phyloP scores from a whole-genome alignment of 2,113 vertebrate genomes.

The Osmerus eperlanus region DNA sequence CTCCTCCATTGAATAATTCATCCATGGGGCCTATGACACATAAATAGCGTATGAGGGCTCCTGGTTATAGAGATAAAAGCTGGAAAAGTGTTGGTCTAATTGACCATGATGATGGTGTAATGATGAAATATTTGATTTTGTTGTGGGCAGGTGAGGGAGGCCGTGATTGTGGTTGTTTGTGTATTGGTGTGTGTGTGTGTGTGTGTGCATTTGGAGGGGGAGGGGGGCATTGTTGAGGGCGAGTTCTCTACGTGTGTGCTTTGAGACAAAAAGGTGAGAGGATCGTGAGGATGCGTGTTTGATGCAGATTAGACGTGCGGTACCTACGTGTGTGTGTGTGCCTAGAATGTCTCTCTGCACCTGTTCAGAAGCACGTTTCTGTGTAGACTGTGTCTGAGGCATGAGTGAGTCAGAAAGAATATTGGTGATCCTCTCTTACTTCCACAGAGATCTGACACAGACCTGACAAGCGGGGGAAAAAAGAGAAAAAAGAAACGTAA shows the following conservation, averaged over 20 bases:
- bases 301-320: too few species aligned
- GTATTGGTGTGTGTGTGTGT: slow-evolving; percentile 17
- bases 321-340: background rate
- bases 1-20: slow-evolving; percentile 74
- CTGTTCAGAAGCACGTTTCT: slow-evolving; percentile 6
- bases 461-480: slow-evolving; percentile 30
- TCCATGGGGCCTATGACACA: slow-evolving; percentile 67
- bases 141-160: slow-evolving; percentile 24
- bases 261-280: too few species aligned
- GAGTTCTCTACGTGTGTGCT: too few species aligned
- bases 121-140: slow-evolving; percentile 71
- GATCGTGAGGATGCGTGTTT: too few species aligned
- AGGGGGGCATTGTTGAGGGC: background rate
- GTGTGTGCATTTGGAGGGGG: too few species aligned
- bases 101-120: slow-evolving; percentile 73
- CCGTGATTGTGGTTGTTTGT: slow-evolving; percentile 7
- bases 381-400: background rate
- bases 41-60: slow-evolving; percentile 73
- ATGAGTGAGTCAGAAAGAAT: background rate
- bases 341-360: slow-evolving; percentile 9
- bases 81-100: slow-evolving; percentile 71
- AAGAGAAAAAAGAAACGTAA: slow-evolving; percentile 37
- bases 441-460: slow-evolving; percentile 26
- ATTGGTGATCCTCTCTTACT: slow-evolving; percentile 26
- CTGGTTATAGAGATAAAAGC: slow-evolving; percentile 79